Base-by-base conservation (phyloP, 2,888 invertebrate genomes). In the Eupithecia vulgata region DNA sequence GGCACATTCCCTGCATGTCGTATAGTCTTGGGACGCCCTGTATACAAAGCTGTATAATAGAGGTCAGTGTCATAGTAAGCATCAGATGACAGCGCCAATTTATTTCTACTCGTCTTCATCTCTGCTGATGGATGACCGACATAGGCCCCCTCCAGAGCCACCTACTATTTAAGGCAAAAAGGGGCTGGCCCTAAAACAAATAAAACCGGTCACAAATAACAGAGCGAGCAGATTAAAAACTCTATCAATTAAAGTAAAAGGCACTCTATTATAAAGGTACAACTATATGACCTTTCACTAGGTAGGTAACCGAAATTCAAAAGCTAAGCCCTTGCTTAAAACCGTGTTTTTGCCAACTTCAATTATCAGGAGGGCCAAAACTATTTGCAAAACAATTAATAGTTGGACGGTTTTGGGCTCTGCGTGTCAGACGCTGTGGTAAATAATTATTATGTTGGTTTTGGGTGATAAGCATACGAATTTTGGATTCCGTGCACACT, bases 371-470 rank as follows among this genome's bases (percentile, higher is more conserved):
- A 78, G 72, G 52, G 42, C 52, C 73, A 59, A n/a, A 72, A 68
- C 70, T 76, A 76, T 71, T 78, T 74, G 68, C n/a, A 61, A 71
- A 78, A 78, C 74, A 75, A 73, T 79, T 77, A 77, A 70, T 79
- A 75, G 77, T 77, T 76, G 65, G 75, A 52, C 64, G 68, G 71
- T 74, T 72, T 70, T 42, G 70, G 67, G 52, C 35, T 68, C 68
- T 42, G 59, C 74, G 67, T 61, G 30, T 73, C 65, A 48, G 73
- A 73, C 76, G 21, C 71, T 40, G 71, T 21, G 69, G 52, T 68
- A 68, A 66, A 65, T 21, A 57, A 25, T 25, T 65, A 65, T 65
- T 5, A 40, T 65, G 65, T 65, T 65, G 21, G 37, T 35, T 52
- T 17, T 17, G 64, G 37, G 8, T 21, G 13, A 48, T 70, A 73